Conservation (phyloP, 2,113 vertebrate species). For the Prolemur simus region DNA sequence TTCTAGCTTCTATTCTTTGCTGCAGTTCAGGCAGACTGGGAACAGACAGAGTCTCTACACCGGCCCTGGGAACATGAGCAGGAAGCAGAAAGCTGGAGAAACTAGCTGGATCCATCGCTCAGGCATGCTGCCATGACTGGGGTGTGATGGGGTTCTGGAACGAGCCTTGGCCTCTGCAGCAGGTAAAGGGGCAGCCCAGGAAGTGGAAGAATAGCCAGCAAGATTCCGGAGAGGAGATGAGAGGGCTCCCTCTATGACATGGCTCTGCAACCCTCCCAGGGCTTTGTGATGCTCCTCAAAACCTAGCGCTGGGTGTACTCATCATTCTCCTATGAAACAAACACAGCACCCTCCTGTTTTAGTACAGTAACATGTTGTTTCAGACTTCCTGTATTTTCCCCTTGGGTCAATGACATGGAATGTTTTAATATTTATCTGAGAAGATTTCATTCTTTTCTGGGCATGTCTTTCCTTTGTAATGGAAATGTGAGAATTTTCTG, state of each 20-base stretch:
- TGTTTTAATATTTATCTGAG: constrained; percentile 4
- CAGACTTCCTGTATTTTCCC: neutral
- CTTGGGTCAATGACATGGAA: neutral
- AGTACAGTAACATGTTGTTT: neutral
- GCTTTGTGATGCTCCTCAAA: constrained; percentile 47
- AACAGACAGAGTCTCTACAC: neutral
- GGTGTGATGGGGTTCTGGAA: neutral
- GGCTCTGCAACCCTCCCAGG: neutral
- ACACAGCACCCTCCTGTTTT: neutral
- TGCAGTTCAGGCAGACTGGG: neutral
- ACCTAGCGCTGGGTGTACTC: neutral
- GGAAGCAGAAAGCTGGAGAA: neutral
- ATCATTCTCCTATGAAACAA: neutral
- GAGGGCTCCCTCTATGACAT: constrained; percentile 37
- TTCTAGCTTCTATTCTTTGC: neutral
- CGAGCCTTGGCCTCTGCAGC: neutral
- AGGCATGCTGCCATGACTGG: neutral
- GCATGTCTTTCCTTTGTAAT: constrained; percentile 29
- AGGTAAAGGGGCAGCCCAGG: no score
- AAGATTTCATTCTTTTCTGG: constrained; percentile 12
- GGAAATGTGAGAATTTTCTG: neutral
- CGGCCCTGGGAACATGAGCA: neutral
- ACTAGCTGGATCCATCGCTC: neutral
- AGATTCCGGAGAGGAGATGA: neutral
- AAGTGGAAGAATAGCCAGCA: neutral